Base-by-base conservation (phyloP, 2,888 invertebrate genomes). In the Thereva unica region DNA sequence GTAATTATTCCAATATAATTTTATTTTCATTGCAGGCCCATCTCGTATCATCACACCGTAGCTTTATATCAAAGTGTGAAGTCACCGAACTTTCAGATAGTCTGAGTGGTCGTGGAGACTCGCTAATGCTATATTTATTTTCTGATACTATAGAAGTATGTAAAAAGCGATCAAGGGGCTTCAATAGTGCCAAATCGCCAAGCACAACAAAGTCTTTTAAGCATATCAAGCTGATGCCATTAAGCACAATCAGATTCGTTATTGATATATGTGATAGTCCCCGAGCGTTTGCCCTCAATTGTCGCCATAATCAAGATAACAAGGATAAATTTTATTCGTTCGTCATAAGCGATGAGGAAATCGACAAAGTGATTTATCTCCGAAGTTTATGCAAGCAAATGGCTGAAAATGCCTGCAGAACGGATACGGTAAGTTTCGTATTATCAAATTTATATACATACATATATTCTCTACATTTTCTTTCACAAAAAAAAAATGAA, bases 131-230 rank as follows among this genome's bases (percentile, higher is more conserved):
- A 71, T 96, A 96, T 80, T 84, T 98, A 38, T 98, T 98, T 82
- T 93, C 94, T 45, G 97, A 98, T 82, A 91, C 92, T 68, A 86
- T 97, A 78, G 96, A 96, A 84, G 94, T 97, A 76, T 91, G 91
- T 82, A 91, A 92, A 78, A 89, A 91, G 78, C 86, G 92, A 75
- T 91, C 92, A 53, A 91, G 92, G 79, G 89, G 85, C 59, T 87
- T 87, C 71, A 88, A 88, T 73, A 85, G 85, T 50, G 82, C 87
- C 68, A 89, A 90, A 76, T 90, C 89, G 72, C 90, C 91, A 0
- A 89, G 79, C 71, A 85, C 88, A 50, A 86, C 87, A 73, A 96
- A 96, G 80, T 89, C 91, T 1, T 95, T 92, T 83, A 92, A 97
- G 78, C 97, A 97, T 79, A 87, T 97, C 70, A 91, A 91, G 75